Percentiles rank a stretch among this genome's conserved stretches.
Conservation (phyloP, 2,888 invertebrate species). For the Suillia variegata region DNA sequence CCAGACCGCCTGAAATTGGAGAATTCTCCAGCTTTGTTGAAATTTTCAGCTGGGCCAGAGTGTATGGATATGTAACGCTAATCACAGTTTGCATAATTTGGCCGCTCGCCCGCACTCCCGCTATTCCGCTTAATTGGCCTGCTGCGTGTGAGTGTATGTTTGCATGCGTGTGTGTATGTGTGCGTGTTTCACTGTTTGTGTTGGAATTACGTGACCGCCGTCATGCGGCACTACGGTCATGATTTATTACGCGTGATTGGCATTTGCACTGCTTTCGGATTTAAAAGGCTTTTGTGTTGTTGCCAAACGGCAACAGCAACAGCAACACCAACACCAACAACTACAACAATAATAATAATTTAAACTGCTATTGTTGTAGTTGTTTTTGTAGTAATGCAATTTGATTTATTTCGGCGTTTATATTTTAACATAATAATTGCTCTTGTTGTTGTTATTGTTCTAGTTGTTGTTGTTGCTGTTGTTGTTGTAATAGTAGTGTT, state of each 20-base stretch:
- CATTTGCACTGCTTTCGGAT: slow-evolving; percentile 50
- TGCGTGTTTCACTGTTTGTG: too few species aligned
- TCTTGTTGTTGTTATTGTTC: neutral
- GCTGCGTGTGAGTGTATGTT: slow-evolving; percentile 7
- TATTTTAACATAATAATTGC: neutral
- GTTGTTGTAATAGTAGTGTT: neutral
- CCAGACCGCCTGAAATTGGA: too few species aligned
- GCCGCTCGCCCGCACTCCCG: too few species aligned
- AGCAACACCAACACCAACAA: slow-evolving; percentile 6
- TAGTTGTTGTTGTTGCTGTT: neutral
- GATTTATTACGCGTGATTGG: slow-evolving; percentile 55
- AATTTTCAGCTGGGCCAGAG: too few species aligned
- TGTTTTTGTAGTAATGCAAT: neutral
- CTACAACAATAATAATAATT: neutral
- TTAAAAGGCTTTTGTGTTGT: slow-evolving; percentile 5
- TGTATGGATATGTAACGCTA: too few species aligned
- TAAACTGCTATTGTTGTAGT: neutral
- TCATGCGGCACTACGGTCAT: slow-evolving; percentile 35
- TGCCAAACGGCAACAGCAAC: neutral
- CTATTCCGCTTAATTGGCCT: too few species aligned
- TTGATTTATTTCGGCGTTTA: neutral
- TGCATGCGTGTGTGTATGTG: slow-evolving; percentile 8
- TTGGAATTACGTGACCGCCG: slow-evolving; percentile 40
- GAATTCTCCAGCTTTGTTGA: too few species aligned
- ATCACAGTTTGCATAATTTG: too few species aligned